Base-by-base conservation (phyloP, 1,140 invertebrate species). In the Doryteuthis pealeii region DNA sequence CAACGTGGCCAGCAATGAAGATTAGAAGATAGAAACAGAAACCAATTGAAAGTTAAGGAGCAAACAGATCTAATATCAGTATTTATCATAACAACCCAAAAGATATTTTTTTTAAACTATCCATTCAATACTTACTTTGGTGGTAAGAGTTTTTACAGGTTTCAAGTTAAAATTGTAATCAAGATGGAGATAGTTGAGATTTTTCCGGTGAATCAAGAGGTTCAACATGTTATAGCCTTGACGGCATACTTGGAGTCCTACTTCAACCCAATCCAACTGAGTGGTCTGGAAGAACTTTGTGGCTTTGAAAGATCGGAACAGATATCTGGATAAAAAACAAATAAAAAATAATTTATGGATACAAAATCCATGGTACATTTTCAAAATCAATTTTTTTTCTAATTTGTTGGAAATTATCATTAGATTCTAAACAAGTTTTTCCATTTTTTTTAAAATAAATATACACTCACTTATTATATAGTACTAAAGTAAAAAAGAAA, bases 211-310 rank as follows among this genome's bases (percentile, higher is more conserved):
- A 85, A 99, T 99, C 67, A 99, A 90, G 54, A 99, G 90, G 88
- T 99, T 99, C 14, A 99, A 89, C 98, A 99, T 99, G 87, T 99
- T 99, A 89, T 99, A 99, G 18, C 98, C 98, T 88, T 99, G 98
- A 18, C 98, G 91, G 86, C 98, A 99, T 0, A 99, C 98, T 90
- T 91, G 91, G 8, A 99, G 88, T 33, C 98, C 98, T 71, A 96
- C 97, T 89, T 99, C 98, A 1, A 99, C 98, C 98, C 98, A 99
- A 89, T 99, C 98, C 74, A 99, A 90, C 1, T 96, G 98, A 22
- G 98, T 99, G 0, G 96, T 97, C 92, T 99, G 98, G 91, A 99
- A 99, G 89, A 99, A 99, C 88, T 99, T 99, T 0, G 98, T 99
- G 0, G 97, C 94, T 89, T 99, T 99, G 89, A 99, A 99, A 0